Percentiles rank a stretch among this genome's conserved stretches.
Conservation (phyloP, 1,140 invertebrate species). For the Calycopis cecrops region DNA sequence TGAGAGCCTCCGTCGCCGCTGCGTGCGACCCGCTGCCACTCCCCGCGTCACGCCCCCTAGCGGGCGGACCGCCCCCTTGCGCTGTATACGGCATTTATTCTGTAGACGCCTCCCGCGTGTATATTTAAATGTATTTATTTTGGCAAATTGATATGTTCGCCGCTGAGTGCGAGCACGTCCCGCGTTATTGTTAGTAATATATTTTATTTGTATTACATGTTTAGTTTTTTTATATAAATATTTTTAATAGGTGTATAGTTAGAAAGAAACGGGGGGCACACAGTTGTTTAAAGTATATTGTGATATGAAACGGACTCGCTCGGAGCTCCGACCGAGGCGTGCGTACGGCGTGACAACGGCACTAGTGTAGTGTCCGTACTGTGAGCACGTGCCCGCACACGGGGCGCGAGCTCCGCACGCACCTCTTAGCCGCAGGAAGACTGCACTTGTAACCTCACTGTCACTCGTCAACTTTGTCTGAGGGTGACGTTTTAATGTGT, state of each 20-base stretch:
- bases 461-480: constrained; percentile 17
- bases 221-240: constrained; percentile 49
- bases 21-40: not conserved
- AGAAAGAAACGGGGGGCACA: constrained; percentile 55
- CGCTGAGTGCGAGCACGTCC: constrained; percentile 13
- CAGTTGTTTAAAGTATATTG: constrained; percentile 65
- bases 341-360: too few relatives aligned
- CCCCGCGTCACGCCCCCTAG: not conserved
- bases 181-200: constrained; percentile 17
- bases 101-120: not conserved
- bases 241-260: constrained; percentile 51
- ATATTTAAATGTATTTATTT: constrained; percentile 13
- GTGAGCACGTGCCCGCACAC: not conserved
- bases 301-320: constrained; percentile 49
- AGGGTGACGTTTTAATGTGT: constrained; percentile 26
- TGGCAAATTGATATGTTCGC: not conserved
- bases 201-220: constrained; percentile 28
- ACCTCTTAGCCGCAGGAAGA: not conserved
- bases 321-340: too few relatives aligned
- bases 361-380: too few relatives aligned
- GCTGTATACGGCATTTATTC: not conserved
- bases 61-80: not conserved
- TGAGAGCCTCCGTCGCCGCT: constrained; percentile 36
- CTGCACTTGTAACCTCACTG: constrained; percentile 8
- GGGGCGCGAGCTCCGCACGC: not conserved